These are phyloP conservation scores for Panulirus ornatus DNA, from an alignment of 1,140 invertebrate species.

Conservation along the genomic window DNA sequence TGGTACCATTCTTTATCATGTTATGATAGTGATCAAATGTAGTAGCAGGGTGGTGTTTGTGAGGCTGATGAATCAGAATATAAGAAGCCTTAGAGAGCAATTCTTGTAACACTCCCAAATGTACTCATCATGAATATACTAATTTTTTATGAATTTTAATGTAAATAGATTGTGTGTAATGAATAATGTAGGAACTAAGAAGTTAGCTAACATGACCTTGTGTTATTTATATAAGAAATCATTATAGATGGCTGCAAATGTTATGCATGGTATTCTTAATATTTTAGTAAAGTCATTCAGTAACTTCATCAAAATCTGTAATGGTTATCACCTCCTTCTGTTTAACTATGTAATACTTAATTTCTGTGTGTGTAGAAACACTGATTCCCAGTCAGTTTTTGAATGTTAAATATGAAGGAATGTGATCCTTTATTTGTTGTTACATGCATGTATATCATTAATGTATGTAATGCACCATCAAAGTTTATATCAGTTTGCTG, in stretches of 20 bases:
- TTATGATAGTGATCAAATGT: not conserved
- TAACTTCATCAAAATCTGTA: not conserved
- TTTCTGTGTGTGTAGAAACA: not conserved
- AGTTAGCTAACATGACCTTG: conserved; percentile 12
- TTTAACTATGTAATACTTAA: not conserved
- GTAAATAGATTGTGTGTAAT: not conserved
- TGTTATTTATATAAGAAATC: not conserved
- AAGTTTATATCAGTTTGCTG: not conserved
- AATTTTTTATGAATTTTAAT: not conserved
- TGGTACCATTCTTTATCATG: not conserved
- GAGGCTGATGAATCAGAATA: not conserved
- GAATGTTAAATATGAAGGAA: conserved; percentile 6
- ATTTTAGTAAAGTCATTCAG: not conserved
- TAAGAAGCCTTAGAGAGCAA: not conserved
- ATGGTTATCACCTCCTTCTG: not conserved
- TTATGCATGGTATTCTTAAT: not conserved
- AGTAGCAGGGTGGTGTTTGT: not conserved
- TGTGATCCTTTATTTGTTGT: not conserved
- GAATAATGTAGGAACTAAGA: not conserved
- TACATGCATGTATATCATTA: not conserved
- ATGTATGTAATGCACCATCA: not conserved
- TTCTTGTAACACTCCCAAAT: not conserved
- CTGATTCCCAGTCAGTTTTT: not conserved
- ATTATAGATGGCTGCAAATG: not conserved
- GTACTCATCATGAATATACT: not conserved